Conservation (phyloP, 2,888 invertebrate species). For the Linnaemya tessellans region DNA sequence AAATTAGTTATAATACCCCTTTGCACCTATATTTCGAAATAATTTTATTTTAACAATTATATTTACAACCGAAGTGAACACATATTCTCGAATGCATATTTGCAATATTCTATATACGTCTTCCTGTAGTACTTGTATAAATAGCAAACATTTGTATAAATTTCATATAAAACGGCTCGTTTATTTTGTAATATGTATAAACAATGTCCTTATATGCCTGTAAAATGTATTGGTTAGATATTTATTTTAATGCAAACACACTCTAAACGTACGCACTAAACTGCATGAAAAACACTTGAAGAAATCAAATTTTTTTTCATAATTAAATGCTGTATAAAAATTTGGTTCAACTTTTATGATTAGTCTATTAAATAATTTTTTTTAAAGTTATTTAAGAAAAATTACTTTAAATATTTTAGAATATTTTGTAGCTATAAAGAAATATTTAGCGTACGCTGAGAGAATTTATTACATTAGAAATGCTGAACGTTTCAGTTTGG, state of each 20-base stretch:
- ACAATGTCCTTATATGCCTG: conserved; percentile 46
- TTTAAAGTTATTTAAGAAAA: too few species aligned
- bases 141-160: conserved; percentile 60
- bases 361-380: too few species aligned
- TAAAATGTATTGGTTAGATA: conserved; percentile 61
- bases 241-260: conserved; percentile 50
- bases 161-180: conserved; percentile 65
- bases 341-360: too few species aligned
- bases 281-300: conserved; percentile 15
- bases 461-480: too few species aligned
- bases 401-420: too few species aligned
- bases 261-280: background rate
- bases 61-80: too few species aligned
- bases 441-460: too few species aligned
- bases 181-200: conserved; percentile 67
- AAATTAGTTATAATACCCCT: background rate
- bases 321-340: too few species aligned
- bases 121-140: background rate
- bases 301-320: too few species aligned
- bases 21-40: background rate
- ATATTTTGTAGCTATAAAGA: too few species aligned
- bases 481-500: too few species aligned
- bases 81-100: conserved; percentile 3
- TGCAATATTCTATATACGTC: background rate
- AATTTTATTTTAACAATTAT: background rate